A percentile compares a stretch with the other conserved stretches of the same genome.
phyloP scores from a whole-genome alignment of 2,797 vertebrate species.

The Heliangelus exortis region DNA sequence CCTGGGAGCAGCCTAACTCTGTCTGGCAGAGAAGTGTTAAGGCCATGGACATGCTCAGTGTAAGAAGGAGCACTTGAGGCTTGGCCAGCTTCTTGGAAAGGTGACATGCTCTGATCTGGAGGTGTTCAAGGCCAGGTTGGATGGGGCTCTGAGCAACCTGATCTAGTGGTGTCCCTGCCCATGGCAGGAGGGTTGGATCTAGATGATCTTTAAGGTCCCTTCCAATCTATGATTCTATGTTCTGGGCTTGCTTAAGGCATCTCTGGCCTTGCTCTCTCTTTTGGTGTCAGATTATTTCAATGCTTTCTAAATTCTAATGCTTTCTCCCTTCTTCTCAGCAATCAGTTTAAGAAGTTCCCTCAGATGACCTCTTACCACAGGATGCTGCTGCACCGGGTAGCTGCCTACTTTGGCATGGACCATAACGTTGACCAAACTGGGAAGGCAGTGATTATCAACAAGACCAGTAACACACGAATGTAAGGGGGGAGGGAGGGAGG shows the following conservation, averaged over 20 bases:
- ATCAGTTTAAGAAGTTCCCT: slow-evolving; percentile 99
- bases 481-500: slow-evolving; percentile 67
- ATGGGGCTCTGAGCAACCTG: too few species aligned
- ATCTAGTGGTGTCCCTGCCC: too few species aligned
- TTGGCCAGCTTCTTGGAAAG: background rate
- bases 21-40: background rate
- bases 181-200: too few species aligned
- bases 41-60: background rate
- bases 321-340: slow-evolving; percentile 77
- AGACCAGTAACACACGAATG: slow-evolving; percentile 98
- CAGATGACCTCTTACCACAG: slow-evolving; percentile 99
- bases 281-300: background rate
- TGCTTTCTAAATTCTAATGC: background rate
- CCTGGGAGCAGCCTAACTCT: background rate
- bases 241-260: background rate
- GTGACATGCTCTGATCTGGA: background rate
- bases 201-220: too few species aligned
- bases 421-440: slow-evolving; percentile 99
- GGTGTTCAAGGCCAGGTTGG: too few species aligned
- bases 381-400: slow-evolving; percentile 98
- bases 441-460: slow-evolving; percentile 99
- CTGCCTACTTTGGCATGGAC: slow-evolving; percentile 99
- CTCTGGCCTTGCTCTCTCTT: background rate
- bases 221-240: too few species aligned
- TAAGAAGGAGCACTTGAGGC: background rate